These are phyloP conservation scores for Actias luna DNA, from an alignment of 2,888 invertebrate species.

Conservation along the genomic window DNA sequence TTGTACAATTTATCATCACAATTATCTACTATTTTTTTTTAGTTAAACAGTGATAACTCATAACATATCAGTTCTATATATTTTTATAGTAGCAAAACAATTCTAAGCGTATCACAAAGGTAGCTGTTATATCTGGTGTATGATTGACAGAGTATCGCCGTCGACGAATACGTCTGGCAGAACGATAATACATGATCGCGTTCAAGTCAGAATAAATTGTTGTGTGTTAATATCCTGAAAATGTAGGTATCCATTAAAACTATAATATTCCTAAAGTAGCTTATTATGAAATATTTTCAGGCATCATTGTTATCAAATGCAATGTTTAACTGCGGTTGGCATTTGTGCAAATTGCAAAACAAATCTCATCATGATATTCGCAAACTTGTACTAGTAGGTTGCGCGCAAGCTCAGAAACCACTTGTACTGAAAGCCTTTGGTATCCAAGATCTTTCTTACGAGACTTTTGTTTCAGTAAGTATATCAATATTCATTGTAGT, in stretches of 20 bases:
- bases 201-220: no score
- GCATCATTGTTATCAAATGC: slow-evolving; percentile 63
- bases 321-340: slow-evolving; percentile 70
- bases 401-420: slow-evolving; percentile 71
- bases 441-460: slow-evolving; percentile 68
- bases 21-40: neutral
- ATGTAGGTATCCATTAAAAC: no score
- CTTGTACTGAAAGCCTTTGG: slow-evolving; percentile 73
- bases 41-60: neutral
- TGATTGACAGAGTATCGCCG: no score
- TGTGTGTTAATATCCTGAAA: no score
- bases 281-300: slow-evolving; percentile 33
- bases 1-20: neutral
- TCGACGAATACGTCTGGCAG: no score
- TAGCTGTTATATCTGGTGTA: no score
- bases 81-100: no score
- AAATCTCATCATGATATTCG: slow-evolving; percentile 51
- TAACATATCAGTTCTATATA: no score
- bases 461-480: slow-evolving; percentile 70
- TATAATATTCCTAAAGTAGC: no score
- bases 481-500: neutral
- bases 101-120: no score
- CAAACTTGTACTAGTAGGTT: slow-evolving; percentile 60
- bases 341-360: slow-evolving; percentile 47
- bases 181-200: no score